These are phyloP conservation scores for Palloptera scutellata DNA, from an alignment of 2,888 invertebrate genomes.

Conservation along the genomic window DNA sequence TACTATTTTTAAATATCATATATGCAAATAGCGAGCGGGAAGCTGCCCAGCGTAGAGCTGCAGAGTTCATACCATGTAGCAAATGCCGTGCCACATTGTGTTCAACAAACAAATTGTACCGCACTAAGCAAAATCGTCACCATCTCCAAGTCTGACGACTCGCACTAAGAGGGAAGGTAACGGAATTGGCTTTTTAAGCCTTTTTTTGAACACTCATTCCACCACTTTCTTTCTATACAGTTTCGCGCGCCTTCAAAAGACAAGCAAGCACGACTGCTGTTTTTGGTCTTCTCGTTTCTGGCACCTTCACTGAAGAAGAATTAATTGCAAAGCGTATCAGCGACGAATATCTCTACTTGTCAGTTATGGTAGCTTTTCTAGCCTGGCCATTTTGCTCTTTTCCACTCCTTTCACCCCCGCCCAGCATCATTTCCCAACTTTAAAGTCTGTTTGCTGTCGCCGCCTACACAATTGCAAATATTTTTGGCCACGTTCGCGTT, in stretches of 20 bases:
- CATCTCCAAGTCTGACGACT: too few species aligned
- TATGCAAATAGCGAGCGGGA: too few species aligned
- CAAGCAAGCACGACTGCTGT: constrained; percentile 3
- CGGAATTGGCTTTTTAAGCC: constrained; percentile 27
- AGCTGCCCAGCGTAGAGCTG: neutral
- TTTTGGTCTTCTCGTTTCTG: neutral
- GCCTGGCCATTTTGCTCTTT: constrained; percentile 7
- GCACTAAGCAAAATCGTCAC: too few species aligned
- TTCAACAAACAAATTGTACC: too few species aligned
- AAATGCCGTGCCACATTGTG: neutral
- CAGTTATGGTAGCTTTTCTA: neutral
- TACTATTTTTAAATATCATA: too few species aligned
- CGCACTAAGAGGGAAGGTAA: neutral
- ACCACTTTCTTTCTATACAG: neutral
- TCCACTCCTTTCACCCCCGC: neutral
- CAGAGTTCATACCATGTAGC: constrained; percentile 16
- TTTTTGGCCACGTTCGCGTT: constrained; percentile 27
- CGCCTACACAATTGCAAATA: neutral
- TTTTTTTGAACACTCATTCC: neutral
- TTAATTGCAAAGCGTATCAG: constrained; percentile 41
- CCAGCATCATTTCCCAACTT: neutral
- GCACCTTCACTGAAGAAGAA: constrained; percentile 42
- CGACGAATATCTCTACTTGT: constrained; percentile 12
- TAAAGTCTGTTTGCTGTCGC: neutral
- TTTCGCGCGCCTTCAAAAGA: constrained; percentile 12